Evolutionary conservation across 2,888 invertebrate genomes (phyloP).

Genomic region (Anoplius nigerrimus): DNA sequence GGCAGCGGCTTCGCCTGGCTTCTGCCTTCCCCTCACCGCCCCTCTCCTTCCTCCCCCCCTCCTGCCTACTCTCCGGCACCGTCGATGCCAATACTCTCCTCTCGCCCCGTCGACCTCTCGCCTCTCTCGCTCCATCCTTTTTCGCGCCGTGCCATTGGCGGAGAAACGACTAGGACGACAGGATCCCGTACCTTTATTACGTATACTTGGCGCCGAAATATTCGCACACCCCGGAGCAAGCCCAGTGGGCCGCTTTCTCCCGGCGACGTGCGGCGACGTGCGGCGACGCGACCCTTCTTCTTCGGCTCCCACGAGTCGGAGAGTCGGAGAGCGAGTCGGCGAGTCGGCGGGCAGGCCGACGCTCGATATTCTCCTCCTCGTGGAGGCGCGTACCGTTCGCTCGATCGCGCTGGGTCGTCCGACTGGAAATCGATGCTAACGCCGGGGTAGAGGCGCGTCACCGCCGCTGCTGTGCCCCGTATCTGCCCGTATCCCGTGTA

Average conservation of each 20-base stretch:
- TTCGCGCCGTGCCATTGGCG: conserved; percentile 3
- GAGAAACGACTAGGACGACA: conserved; percentile 11
- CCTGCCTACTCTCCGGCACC: conserved; percentile 22
- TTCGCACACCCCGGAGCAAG: conserved; percentile 31
- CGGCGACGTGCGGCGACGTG: background rate
- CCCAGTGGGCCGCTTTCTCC: conserved; percentile 26
- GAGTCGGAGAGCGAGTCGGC: no score
- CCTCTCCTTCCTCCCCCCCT: conserved; percentile 23
- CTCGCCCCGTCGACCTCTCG: conserved; percentile 4
- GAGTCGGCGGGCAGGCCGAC: conserved; percentile 9
- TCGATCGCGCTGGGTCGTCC: conserved; percentile 65
- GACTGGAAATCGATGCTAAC: conserved; percentile 72
- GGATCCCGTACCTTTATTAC: conserved; percentile 51
- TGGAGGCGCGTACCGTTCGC: conserved; percentile 52
- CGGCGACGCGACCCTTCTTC: conserved; percentile 48
- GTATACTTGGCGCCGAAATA: conserved; percentile 46
- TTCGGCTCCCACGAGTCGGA: conserved; percentile 46
- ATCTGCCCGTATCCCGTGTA: conserved; percentile 31
- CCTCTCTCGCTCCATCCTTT: background rate
- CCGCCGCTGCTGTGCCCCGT: conserved; percentile 26
- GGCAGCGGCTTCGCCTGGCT: conserved; percentile 61
- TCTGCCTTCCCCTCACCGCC: conserved; percentile 27
- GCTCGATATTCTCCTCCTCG: background rate
- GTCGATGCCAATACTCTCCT: background rate
- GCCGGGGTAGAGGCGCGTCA: conserved; percentile 54